phyloP scores from a whole-genome alignment of 2,113 vertebrate genomes.

The Piaya cayana region DNA sequence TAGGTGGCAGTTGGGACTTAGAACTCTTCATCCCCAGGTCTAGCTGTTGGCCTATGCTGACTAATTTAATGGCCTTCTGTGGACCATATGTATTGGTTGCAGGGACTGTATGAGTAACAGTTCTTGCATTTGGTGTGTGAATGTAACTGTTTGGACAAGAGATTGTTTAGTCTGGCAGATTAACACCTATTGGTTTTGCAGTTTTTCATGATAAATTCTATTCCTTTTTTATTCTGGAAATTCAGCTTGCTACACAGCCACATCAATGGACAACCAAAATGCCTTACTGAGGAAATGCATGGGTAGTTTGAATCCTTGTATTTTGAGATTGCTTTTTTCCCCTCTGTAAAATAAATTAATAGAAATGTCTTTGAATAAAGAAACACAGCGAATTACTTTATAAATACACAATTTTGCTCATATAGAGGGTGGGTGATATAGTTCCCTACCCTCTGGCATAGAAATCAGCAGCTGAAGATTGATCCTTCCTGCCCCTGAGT shows the following conservation, averaged over 20 bases:
- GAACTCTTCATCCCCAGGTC: not conserved
- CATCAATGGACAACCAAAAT: not conserved
- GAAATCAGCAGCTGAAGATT: conserved; percentile 62
- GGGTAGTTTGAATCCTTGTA: not conserved
- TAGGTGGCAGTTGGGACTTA: not conserved
- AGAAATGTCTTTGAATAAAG: not conserved
- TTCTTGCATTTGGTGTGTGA: not conserved
- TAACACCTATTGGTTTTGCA: not conserved
- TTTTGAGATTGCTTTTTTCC: not conserved
- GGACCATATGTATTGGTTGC: not conserved
- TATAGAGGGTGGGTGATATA: conserved; percentile 16
- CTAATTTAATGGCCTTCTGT: not conserved
- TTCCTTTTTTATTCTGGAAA: not conserved
- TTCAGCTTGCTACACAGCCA: not conserved
- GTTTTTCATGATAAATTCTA: not conserved
- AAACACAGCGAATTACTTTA: not conserved
- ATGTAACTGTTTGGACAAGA: not conserved
- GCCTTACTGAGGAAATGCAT: not conserved
- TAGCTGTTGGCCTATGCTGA: not conserved
- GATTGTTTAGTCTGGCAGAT: conserved; percentile 1
- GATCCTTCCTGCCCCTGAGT: conserved; percentile 72
- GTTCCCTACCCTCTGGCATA: conserved; percentile 39
- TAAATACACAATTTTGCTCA: not conserved
- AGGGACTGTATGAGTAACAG: not conserved
- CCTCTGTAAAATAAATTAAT: not conserved